These are phyloP conservation scores for Oopsacas minuta DNA, from an alignment of 37 sponge, comb jelly and placozoan species.

Conservation along the genomic window DNA sequence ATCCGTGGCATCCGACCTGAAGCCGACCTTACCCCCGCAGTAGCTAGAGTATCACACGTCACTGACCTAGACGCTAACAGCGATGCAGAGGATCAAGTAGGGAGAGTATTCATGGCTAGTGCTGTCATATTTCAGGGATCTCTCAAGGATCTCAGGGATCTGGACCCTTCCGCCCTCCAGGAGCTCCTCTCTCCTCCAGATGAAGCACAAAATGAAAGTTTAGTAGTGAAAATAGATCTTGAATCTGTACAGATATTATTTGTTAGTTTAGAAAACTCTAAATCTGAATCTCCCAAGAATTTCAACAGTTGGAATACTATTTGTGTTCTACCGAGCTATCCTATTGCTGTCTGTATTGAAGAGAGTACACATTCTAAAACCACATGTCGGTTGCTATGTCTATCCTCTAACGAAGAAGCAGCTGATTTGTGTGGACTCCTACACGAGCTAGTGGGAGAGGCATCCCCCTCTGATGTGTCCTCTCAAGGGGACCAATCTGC, in stretches of 20 bases:
- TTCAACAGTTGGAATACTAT: neutral
- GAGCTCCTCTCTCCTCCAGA: neutral
- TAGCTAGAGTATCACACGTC: neutral
- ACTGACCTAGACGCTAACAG: neutral
- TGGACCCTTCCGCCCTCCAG: neutral
- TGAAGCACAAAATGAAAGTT: neutral
- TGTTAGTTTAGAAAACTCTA: neutral
- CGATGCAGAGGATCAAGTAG: neutral
- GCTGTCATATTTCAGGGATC: neutral
- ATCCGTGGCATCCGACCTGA: neutral
- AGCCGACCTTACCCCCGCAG: neutral
- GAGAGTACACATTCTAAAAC: neutral
- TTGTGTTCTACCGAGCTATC: neutral
- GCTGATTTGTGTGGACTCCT: neutral
- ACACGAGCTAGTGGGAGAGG: neutral
- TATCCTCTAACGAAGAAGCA: neutral
- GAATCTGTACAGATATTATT: neutral
- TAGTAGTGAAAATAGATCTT: neutral
- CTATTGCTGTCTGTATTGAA: neutral
- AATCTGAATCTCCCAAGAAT: neutral
- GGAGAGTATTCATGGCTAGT: neutral
- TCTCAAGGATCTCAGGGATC: neutral
- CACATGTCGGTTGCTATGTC: neutral
- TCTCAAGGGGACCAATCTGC: neutral
- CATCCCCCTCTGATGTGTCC: neutral